Evolutionary conservation across 2,113 vertebrate genomes (phyloP).

Genomic region (Grallaria varia): DNA sequence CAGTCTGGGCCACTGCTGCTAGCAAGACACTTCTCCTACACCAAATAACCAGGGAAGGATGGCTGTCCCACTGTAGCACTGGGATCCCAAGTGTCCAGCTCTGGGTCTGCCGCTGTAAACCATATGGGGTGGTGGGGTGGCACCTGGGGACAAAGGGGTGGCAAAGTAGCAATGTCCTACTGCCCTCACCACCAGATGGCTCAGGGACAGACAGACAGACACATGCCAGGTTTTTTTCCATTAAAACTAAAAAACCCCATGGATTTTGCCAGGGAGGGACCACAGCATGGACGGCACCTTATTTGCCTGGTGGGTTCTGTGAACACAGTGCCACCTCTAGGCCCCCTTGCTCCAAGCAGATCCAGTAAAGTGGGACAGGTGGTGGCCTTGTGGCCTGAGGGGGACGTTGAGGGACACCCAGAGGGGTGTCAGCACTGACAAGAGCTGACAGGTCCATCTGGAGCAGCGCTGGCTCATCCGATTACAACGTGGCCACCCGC

Average conservation of each 20-base stretch:
- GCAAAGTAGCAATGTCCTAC: neutral
- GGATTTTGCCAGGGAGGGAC: neutral
- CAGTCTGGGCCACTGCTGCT: neutral
- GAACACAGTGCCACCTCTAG: neutral
- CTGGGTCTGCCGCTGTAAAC: neutral
- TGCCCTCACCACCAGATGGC: neutral
- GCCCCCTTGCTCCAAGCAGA: neutral
- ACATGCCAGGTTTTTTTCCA: neutral
- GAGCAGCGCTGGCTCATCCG: neutral
- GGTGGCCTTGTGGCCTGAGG: neutral
- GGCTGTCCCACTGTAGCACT: rapidly evolving
- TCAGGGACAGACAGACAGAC: neutral
- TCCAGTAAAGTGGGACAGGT: neutral
- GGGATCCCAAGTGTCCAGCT: rapidly evolving
- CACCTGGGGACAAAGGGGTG: neutral
- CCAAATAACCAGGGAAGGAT: rapidly evolving
- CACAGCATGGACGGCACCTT: neutral
- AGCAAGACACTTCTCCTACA: neutral
- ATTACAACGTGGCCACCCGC: neutral
- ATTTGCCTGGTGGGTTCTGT: neutral
- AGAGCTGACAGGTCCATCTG: slow-evolving; percentile 48
- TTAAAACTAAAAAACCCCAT: neutral
- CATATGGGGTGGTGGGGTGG: too few species aligned
- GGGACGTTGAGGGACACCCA: neutral
- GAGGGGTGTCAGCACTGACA: neutral